Percentiles rank a stretch among this genome's conserved stretches.
These are phyloP conservation scores for Agelas oroides DNA, from an alignment of 37 sponge, comb jelly and placozoan genomes.

Conservation along the genomic window DNA sequence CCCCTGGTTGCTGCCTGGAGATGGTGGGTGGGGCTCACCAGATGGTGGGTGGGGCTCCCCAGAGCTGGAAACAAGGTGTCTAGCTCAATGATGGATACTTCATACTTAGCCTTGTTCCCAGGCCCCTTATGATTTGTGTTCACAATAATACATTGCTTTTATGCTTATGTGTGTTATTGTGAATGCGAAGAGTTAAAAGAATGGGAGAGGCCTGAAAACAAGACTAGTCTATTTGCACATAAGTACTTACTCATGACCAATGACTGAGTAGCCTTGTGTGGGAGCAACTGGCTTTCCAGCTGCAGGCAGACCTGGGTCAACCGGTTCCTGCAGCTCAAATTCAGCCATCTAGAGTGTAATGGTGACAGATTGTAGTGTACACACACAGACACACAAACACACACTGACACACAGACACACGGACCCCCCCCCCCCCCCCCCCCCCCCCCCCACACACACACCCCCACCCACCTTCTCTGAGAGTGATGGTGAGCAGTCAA, in stretches of 20 bases:
- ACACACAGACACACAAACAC: not conserved
- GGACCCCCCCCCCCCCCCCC: not conserved
- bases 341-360: slow-evolving; percentile 44
- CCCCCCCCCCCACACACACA: slow-evolving; percentile 29
- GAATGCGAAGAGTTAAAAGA: too few species aligned
- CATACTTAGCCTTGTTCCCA: too few species aligned
- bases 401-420: not conserved
- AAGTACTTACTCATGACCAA: slow-evolving; percentile 47
- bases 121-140: too few species aligned
- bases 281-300: slow-evolving; percentile 51
- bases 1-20: too few species aligned
- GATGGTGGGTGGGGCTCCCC: too few species aligned
- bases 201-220: too few species aligned
- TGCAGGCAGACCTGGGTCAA: slow-evolving; percentile 29
- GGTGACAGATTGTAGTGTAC: not conserved
- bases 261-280: slow-evolving; percentile 48
- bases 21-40: too few species aligned
- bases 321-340: slow-evolving; percentile 24
- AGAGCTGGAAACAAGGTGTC: too few species aligned
- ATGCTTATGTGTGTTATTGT: too few species aligned
- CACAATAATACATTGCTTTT: too few species aligned
- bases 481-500: slow-evolving; percentile 7
- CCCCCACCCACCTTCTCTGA: slow-evolving; percentile 58
- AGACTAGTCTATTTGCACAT: too few species aligned
- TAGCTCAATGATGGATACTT: too few species aligned